These are phyloP conservation scores for Nematopogon swammerdamellus DNA, from an alignment of 2,888 invertebrate species.

Conservation along the genomic window DNA sequence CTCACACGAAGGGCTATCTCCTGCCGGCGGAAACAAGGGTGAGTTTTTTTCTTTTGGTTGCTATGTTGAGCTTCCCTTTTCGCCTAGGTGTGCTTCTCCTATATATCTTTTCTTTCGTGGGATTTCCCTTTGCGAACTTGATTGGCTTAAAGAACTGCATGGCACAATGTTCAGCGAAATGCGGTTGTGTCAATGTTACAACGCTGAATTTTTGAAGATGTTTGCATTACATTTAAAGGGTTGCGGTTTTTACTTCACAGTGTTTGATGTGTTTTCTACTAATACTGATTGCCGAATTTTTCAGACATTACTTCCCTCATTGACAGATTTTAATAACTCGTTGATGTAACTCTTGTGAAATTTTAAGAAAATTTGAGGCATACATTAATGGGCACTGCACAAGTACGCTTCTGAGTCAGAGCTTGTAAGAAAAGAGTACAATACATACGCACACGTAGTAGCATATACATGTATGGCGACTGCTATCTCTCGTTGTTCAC, in stretches of 20 bases:
- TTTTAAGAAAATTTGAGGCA: no score
- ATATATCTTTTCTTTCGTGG: slow-evolving; percentile 38
- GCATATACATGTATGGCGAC: no score
- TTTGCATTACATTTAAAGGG: background rate
- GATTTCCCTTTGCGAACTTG: slow-evolving; percentile 28
- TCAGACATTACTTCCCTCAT: no score
- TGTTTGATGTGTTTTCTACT: background rate
- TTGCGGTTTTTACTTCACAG: background rate
- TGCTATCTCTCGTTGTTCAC: no score
- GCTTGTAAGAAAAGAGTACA: no score
- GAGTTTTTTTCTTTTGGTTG: slow-evolving; percentile 51
- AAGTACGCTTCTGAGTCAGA: background rate
- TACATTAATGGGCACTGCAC: background rate
- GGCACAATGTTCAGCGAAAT: slow-evolving; percentile 26
- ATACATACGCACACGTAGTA: no score
- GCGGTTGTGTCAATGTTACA: background rate
- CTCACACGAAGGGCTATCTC: slow-evolving; percentile 82
- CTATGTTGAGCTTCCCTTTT: slow-evolving; percentile 34
- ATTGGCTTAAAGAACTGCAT: slow-evolving; percentile 52
- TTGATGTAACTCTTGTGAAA: no score
- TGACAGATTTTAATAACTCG: no score
- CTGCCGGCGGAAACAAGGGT: slow-evolving; percentile 92
- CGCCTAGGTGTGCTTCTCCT: slow-evolving; percentile 52
- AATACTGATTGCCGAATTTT: background rate
- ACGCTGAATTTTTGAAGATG: background rate